phyloP scores from a whole-genome alignment of 1,140 invertebrate genomes.

The Streblospio benedicti region DNA sequence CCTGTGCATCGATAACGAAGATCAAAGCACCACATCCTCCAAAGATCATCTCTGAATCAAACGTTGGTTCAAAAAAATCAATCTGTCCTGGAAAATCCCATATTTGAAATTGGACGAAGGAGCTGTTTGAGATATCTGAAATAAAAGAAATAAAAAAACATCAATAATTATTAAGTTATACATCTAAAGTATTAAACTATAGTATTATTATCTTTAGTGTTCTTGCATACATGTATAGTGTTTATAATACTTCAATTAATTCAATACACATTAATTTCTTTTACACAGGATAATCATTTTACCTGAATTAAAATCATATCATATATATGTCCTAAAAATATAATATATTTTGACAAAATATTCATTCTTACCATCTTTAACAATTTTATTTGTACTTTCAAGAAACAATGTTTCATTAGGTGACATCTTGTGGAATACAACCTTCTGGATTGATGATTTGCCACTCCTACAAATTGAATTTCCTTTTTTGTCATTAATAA shows the following conservation, averaged over 20 bases:
- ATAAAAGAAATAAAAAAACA: slow-evolving; percentile 36
- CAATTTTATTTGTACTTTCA: slow-evolving; percentile 96
- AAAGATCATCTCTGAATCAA: slow-evolving; percentile 92
- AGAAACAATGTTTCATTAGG: slow-evolving; percentile 99
- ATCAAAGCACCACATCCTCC: slow-evolving; percentile 87
- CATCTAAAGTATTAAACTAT: not conserved
- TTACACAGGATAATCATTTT: not conserved
- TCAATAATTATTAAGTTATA: slow-evolving; percentile 32
- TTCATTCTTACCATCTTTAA: slow-evolving; percentile 74
- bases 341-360: not conserved
- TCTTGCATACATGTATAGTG: not conserved
- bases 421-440: slow-evolving; percentile 99
- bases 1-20: slow-evolving; percentile 98
- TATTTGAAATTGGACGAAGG: slow-evolving; percentile 99
- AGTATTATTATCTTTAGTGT: no score
- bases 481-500: no score
- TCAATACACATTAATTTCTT: not conserved
- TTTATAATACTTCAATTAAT: not conserved
- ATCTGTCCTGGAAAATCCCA: slow-evolving; percentile 99
- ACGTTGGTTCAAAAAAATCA: slow-evolving; percentile 90
- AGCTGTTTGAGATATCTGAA: slow-evolving; percentile 70
- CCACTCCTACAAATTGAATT: slow-evolving; percentile 68
- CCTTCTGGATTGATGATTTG: slow-evolving; percentile 99
- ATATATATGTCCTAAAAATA: not conserved
- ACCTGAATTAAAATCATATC: not conserved